Conservation (phyloP, 2,888 invertebrate genomes). For the Allygus modestus region DNA sequence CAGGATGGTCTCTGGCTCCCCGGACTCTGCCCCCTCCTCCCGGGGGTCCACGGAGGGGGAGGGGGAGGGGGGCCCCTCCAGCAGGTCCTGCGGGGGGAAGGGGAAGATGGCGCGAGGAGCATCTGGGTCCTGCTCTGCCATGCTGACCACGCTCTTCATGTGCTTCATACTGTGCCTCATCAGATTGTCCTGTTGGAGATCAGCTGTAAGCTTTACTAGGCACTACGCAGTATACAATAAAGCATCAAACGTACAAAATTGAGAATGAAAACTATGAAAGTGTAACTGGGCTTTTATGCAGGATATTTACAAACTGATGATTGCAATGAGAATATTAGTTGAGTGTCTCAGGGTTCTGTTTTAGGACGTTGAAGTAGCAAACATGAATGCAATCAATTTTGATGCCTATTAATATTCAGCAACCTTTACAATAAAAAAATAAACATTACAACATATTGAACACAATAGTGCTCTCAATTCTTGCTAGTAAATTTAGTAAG, state of each 20-base stretch:
- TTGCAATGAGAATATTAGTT: no score
- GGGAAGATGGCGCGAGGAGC: conserved; percentile 12
- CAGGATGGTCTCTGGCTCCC: conserved; percentile 22
- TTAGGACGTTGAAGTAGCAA: no score
- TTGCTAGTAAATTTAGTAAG: no score
- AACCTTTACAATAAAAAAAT: no score
- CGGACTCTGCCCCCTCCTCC: background rate
- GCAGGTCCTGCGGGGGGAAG: conserved; percentile 19
- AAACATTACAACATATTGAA: no score
- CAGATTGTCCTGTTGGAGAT: conserved; percentile 47
- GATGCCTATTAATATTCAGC: no score
- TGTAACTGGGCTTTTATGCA: no score
- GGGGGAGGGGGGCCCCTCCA: background rate
- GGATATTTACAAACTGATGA: no score
- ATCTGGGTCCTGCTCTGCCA: conserved; percentile 4
- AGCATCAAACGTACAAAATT: background rate
- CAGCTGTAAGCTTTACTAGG: background rate
- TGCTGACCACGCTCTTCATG: conserved; percentile 25
- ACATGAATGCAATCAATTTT: no score
- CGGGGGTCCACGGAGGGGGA: background rate
- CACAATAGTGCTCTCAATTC: no score
- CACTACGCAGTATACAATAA: background rate
- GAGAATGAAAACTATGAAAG: no score
- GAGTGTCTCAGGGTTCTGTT: no score
- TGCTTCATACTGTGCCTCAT: conserved; percentile 56